Evolutionary conservation across 2,113 vertebrate species (phyloP), one percentile per base, ranked within the genome.

Genomic region (Tamias sibiricus): DNA sequence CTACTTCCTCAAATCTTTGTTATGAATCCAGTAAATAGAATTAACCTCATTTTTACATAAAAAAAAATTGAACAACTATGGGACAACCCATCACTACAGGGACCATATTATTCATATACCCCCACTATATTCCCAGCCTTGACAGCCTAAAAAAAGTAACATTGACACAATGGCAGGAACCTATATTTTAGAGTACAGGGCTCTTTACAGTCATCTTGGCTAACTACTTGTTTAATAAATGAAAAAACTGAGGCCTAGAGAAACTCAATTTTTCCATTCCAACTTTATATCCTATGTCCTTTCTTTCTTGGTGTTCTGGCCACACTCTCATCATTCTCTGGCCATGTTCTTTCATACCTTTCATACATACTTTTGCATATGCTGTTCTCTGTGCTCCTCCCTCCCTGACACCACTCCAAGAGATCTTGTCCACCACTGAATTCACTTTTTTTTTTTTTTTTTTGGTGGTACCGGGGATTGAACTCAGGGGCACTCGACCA

Each of bases 1-100:
- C 12, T 52, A 35, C 52, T 59, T 95, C 66, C 79, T 94, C n/a
- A 81, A 86, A 57, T 66, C 22, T 28, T 68, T 91, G 26, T 77
- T 24, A 37, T 28, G 13, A 91, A 24, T 49, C 4, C 84, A 86
- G 37, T 86, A 85, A n/a, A 24, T 12, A 96, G 64, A 42, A 69
- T 0, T 44, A 35, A 49, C 49, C 26, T 94, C 40, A 54, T 68
- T 37, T 72, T n/a, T 54, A 81, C 42, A 47, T 17, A 8, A 62
- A 62, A 92, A 62, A 92, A 96, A 95, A 87, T 49, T 64, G 69
- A 52, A 28, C 42, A 42, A 42, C 76, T 42, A 59, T 7, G 81
- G 64, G n/a, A 75, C 42, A 35, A 68, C 5, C 8, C 7, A 40
- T 4, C 1, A 32, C 20, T 24, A 40, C 0, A n/a, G 11, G 52